phyloP scores from a whole-genome alignment of 2,797 vertebrate genomes.

The Falco columbarius region DNA sequence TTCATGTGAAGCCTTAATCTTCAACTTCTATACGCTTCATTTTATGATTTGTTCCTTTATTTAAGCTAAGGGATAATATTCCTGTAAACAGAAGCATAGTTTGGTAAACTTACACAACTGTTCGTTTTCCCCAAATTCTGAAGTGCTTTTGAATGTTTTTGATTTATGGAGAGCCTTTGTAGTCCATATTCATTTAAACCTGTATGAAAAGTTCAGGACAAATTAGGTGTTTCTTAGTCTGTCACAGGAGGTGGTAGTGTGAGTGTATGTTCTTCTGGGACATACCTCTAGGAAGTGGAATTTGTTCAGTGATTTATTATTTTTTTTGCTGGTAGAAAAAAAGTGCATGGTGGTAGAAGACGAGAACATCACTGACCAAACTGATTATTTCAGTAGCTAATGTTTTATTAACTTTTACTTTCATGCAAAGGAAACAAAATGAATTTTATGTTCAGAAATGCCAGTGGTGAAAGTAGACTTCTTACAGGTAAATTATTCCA shows the following conservation, averaged over 20 bases:
- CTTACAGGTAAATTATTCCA: not conserved
- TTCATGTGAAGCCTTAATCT: not conserved
- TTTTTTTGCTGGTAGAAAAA: not conserved
- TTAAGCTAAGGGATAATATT: not conserved
- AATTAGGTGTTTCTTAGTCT: not conserved
- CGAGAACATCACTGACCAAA: not conserved
- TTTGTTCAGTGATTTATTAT: not conserved
- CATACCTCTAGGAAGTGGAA: not conserved
- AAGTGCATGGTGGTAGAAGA: not conserved
- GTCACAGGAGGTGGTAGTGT: not conserved
- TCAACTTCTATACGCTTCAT: not conserved
- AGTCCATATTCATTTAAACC: not conserved
- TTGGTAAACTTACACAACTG: not conserved
- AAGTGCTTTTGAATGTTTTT: not conserved
- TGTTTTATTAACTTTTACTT: not conserved
- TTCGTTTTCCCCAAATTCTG: not conserved
- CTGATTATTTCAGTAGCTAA: not conserved
- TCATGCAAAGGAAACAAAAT: not conserved
- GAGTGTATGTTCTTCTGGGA: not conserved
- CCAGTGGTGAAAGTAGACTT: not conserved
- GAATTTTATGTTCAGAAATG: not conserved
- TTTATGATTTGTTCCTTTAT: not conserved
- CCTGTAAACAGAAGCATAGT: not conserved
- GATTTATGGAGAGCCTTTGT: not conserved
- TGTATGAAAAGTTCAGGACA: not conserved